A percentile compares a stretch with the other conserved stretches of the same genome.
These are phyloP conservation scores for Drosophila tanythrix DNA, from an alignment of 2,888 invertebrate species.

Conservation along the genomic window DNA sequence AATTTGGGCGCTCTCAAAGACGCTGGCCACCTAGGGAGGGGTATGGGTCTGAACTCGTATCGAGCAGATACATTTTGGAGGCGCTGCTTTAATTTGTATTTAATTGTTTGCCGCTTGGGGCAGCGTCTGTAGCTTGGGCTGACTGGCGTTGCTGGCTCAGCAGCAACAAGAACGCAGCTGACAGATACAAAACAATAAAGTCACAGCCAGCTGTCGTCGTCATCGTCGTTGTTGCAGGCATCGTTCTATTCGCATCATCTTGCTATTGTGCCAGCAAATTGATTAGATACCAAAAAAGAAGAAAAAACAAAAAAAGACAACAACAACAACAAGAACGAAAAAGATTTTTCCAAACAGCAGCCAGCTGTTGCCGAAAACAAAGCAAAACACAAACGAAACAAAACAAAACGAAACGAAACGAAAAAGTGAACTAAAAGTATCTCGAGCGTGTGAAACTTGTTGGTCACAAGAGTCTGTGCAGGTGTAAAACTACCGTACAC, in stretches of 20 bases:
- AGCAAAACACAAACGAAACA: constrained; percentile 4
- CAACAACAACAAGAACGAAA: not conserved
- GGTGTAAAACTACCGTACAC: constrained; percentile 16
- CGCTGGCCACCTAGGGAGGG: not conserved
- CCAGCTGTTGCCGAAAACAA: constrained; percentile 46
- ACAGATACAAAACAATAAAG: constrained; percentile 52
- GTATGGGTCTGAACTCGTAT: not conserved
- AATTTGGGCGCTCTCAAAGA: constrained; percentile 7
- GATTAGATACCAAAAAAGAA: constrained; percentile 42
- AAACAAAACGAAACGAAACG: not conserved
- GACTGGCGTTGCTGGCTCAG: constrained; percentile 9
- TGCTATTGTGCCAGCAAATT: constrained; percentile 47
- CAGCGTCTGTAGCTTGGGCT: not conserved
- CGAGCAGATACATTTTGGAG: constrained; percentile 23
- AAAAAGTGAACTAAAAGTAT: constrained; percentile 24
- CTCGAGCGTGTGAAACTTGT: constrained; percentile 50
- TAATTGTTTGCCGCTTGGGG: constrained; percentile 34
- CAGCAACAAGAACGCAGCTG: constrained; percentile 24
- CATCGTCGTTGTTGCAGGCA: constrained; percentile 7
- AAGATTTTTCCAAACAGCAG: constrained; percentile 18
- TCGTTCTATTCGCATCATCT: constrained; percentile 13
- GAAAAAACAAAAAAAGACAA: not conserved
- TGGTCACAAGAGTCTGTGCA: constrained; percentile 26
- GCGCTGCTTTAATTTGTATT: constrained; percentile 47
- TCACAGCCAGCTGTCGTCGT: constrained; percentile 46